A percentile compares a stretch with the other conserved stretches of the same genome.
Conservation (phyloP, 2,888 invertebrate genomes). For the Chymomyza procnemis region DNA sequence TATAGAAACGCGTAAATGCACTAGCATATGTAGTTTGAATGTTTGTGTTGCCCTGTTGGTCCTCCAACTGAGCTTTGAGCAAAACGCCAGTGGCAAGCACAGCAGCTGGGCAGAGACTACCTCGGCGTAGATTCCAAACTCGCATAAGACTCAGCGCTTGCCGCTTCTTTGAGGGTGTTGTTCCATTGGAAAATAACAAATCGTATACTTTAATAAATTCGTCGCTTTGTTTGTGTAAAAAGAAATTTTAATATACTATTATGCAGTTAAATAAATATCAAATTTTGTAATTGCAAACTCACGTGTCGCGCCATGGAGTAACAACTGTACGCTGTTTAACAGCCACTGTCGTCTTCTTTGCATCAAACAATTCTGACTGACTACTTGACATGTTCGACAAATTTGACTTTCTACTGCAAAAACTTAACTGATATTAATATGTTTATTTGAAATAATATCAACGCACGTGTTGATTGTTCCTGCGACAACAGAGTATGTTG, state of each 20-base stretch:
- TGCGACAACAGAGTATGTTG: background rate
- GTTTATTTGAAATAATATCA: background rate
- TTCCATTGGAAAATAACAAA: conserved; percentile 62
- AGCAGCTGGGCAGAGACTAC: conserved; percentile 74
- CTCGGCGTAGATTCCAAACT: conserved; percentile 75
- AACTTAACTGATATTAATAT: background rate
- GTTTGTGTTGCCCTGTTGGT: conserved; percentile 43
- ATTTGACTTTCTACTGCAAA: background rate
- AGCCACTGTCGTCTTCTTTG: background rate
- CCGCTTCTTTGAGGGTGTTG: conserved; percentile 33
- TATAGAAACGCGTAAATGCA: conserved; percentile 77
- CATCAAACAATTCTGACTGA: background rate
- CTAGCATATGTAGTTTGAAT: conserved; percentile 72
- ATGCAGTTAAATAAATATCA: background rate
- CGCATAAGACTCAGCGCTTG: conserved; percentile 67
- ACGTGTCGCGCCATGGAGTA: conserved; percentile 76
- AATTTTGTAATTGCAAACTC: conserved; percentile 41
- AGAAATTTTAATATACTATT: too few species aligned
- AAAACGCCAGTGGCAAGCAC: conserved; percentile 75
- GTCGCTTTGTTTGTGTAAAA: too few species aligned
- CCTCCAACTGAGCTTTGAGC: conserved; percentile 72
- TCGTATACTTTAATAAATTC: conserved; percentile 75
- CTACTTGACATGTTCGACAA: background rate
- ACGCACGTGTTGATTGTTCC: background rate
- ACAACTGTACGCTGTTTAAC: conserved; percentile 71